Evolutionary conservation across 2,113 vertebrate genomes (phyloP).

Genomic region (Columba livia): DNA sequence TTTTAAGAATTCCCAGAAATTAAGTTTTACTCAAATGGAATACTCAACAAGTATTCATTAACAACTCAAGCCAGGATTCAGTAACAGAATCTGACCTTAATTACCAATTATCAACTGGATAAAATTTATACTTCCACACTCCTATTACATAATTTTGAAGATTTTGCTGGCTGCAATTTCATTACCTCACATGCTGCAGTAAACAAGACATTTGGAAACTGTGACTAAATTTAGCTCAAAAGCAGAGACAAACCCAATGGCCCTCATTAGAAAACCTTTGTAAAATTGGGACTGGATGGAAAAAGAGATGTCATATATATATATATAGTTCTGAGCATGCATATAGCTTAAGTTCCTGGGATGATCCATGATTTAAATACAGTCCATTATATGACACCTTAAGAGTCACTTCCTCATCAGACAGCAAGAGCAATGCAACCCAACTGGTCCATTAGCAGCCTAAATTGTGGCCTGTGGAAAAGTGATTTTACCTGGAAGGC

Average conservation of each 20-base stretch:
- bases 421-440: not conserved
- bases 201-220: not conserved
- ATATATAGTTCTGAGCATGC: conserved; percentile 27
- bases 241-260: not conserved
- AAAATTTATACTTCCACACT: not conserved
- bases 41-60: not conserved
- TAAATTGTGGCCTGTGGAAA: not conserved
- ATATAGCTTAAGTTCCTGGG: not conserved
- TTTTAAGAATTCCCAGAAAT: not conserved
- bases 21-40: not conserved
- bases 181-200: not conserved
- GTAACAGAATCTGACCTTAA: not conserved
- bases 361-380: not conserved
- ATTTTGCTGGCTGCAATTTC: not conserved
- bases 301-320: not conserved
- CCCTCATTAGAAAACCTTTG: not conserved
- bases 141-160: not conserved
- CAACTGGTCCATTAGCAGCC: not conserved
- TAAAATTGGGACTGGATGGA: not conserved
- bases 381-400: not conserved
- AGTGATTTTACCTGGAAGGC: not conserved
- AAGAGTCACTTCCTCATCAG: not conserved
- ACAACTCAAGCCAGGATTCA: not conserved
- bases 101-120: not conserved
- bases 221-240: not conserved